Conservation (phyloP, 2,797 vertebrate species). For the Manis pentadactyla region DNA sequence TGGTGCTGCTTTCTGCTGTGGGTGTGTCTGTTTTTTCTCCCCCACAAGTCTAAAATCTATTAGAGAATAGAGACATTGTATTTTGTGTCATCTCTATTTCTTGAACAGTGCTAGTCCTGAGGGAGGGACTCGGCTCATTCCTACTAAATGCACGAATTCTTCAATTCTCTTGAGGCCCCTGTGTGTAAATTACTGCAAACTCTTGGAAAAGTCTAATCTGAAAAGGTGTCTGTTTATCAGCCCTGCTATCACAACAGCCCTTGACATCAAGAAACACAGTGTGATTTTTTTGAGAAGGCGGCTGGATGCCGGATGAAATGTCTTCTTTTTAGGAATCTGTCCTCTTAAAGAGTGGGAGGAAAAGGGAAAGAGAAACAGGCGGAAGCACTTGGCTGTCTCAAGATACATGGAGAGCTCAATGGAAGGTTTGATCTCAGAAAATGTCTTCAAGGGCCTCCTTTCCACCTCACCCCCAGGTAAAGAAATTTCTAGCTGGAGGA, state of each 20-base stretch:
- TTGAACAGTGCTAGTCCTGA: background rate
- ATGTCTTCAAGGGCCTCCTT: background rate
- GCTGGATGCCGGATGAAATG: background rate
- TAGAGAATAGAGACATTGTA: background rate
- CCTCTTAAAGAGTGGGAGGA: background rate
- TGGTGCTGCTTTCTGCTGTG: background rate
- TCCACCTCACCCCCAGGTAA: background rate
- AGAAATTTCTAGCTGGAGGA: background rate
- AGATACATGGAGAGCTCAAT: rapidly evolving
- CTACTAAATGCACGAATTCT: background rate
- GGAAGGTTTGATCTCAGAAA: background rate
- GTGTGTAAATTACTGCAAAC: background rate
- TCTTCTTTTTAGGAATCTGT: background rate
- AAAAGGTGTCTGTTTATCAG: slow-evolving; percentile 4
- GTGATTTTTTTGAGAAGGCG: background rate
- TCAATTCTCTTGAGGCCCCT: background rate
- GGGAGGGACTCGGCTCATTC: background rate
- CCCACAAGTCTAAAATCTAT: background rate
- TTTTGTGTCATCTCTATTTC: slow-evolving; percentile 2
- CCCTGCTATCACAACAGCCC: background rate
- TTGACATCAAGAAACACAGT: background rate
- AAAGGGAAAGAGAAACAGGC: background rate
- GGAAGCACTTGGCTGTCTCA: background rate
- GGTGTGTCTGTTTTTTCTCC: slow-evolving; percentile 40
- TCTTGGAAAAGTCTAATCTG: background rate